These are phyloP conservation scores for Bugula neritina DNA, from an alignment of 2,888 invertebrate species.

Conservation along the genomic window DNA sequence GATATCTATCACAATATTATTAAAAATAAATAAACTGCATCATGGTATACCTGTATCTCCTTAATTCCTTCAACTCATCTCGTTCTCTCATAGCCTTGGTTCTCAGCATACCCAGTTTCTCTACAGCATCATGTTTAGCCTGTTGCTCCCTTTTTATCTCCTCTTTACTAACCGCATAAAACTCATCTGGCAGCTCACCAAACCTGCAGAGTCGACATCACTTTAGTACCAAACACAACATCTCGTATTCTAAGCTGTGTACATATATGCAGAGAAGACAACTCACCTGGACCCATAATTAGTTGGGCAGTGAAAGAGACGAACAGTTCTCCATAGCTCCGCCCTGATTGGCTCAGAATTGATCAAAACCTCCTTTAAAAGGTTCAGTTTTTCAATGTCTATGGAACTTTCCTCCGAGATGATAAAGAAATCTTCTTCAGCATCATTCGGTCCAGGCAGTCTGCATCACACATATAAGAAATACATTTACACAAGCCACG, in stretches of 20 bases:
- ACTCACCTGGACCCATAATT: background rate
- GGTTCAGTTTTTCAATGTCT: constrained; percentile 55
- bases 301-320: constrained; percentile 41
- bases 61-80: constrained; percentile 72
- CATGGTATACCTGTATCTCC: constrained; percentile 59
- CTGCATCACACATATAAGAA: too few species aligned
- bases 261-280: too few species aligned
- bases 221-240: too few species aligned
- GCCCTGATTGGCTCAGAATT: constrained; percentile 74
- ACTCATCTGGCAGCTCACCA: constrained; percentile 70
- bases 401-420: constrained; percentile 39
- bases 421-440: constrained; percentile 57
- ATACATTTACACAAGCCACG: background rate
- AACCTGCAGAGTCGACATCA: too few species aligned
- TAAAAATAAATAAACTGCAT: too few species aligned
- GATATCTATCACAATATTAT: too few species aligned
- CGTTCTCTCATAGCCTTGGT: constrained; percentile 93
- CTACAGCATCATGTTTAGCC: constrained; percentile 63
- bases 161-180: constrained; percentile 73
- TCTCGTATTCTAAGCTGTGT: too few species aligned
- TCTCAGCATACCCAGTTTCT: constrained; percentile 73
- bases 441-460: constrained; percentile 34
- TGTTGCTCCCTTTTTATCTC: constrained; percentile 72
- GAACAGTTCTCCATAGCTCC: constrained; percentile 75
- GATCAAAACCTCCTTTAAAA: constrained; percentile 69